Evolutionary conservation across 2,888 invertebrate genomes (phyloP), one percentile per base, ranked within the genome.

Genomic region (Cantharis nigra): DNA sequence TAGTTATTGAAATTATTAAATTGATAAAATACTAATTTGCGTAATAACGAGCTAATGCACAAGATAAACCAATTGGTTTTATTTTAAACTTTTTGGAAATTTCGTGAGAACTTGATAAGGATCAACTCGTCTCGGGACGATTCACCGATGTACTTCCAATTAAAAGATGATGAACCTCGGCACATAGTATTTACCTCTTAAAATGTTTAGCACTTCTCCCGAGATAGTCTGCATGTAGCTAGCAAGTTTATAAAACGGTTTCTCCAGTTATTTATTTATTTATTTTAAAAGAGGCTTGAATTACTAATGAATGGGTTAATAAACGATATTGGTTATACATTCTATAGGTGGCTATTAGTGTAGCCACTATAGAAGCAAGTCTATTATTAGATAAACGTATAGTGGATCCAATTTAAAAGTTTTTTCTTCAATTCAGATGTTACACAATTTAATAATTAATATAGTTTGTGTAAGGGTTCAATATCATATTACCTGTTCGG

Each of bases 401-500:
- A 49, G 49, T 49, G 49, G 49, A 49, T 49, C n/a, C 49, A 49
- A 49, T 49, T 49, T 49, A 49, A 20, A 20, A 49, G n/a, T n/a
- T n/a, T 49, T 49, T 49, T 49, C 49, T 49, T 49, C n/a, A 49
- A 49, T 49, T 49, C 49, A 49, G 49, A 49, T n/a, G 49, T 49
- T 49, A n/a, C 69, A 78, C 70, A 63, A 69, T 78, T 78, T 78
- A 77, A 78, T 78, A 78, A 78, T 77, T 73, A 77, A 73, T 70
- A 70, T 71, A 75, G 64, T 75, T 75, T 78, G 69, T 65, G 77
- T 33, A 63, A 70, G 77, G 72, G 78, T 75, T 78, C 75, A 30
- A 72, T 78, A 78, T 78, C 75, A 69, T 63, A 20, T 78, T 78
- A 78, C 78, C 78, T 78, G 78, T 75, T 75, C 64, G 69, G 75